phyloP scores from a whole-genome alignment of 2,888 invertebrate species.

The Dusona sp. region DNA sequence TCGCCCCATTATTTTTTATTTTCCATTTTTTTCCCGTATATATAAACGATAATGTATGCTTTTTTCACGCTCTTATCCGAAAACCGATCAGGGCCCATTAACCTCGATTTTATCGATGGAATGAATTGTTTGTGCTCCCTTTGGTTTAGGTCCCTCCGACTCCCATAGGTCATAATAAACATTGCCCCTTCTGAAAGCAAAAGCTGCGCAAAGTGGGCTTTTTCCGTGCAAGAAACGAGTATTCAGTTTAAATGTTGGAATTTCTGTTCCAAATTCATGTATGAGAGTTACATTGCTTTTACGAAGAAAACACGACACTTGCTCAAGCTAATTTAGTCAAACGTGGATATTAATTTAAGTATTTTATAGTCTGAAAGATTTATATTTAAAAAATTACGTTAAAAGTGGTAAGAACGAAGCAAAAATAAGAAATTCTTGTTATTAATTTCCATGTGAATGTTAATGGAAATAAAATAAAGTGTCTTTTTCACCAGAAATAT shows the following conservation, averaged over 20 bases:
- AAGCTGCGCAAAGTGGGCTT: neutral
- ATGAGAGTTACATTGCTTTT: neutral
- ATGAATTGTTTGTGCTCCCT: constrained; percentile 42
- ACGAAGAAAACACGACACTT: neutral
- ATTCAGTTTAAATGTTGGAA: neutral
- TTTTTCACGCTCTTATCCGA: constrained; percentile 53
- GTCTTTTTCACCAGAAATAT: neutral
- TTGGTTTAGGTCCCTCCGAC: neutral
- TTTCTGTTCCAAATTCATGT: neutral
- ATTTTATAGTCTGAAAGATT: neutral
- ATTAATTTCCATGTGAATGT: neutral
- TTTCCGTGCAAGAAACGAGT: neutral
- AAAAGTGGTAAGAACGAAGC: neutral
- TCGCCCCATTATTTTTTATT: constrained; percentile 53
- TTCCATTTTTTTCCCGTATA: constrained; percentile 28
- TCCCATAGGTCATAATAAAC: constrained; percentile 14
- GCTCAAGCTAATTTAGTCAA: neutral
- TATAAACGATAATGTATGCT: constrained; percentile 40
- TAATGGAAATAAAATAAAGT: neutral
- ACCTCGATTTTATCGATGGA: constrained; percentile 56
- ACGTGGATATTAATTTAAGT: neutral
- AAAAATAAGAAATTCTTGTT: neutral
- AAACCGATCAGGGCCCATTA: constrained; percentile 61
- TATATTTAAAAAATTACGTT: neutral
- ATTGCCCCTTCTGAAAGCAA: neutral